These are phyloP conservation scores for Cydia strobilella DNA, from an alignment of 1,140 invertebrate species.

Conservation along the genomic window DNA sequence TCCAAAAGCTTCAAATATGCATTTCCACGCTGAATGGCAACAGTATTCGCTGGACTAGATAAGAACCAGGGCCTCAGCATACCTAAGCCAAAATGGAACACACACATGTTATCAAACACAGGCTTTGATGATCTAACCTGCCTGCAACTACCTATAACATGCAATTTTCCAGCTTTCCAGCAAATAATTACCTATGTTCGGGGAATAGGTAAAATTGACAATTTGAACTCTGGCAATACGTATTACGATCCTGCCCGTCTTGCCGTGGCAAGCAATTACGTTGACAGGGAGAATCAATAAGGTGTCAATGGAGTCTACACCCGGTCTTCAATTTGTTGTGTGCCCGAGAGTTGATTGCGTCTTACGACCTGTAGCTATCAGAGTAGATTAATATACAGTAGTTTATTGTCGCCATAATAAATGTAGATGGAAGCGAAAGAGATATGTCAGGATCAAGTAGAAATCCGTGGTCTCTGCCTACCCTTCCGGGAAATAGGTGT, in stretches of 20 bases:
- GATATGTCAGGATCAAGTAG: too few species aligned
- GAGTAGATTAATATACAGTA: not conserved
- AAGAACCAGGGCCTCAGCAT: too few species aligned
- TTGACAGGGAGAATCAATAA: constrained; percentile 12
- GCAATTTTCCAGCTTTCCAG: not conserved
- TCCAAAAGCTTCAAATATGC: too few species aligned
- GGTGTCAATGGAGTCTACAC: constrained; percentile 11
- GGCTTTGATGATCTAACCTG: too few species aligned
- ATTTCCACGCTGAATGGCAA: too few species aligned
- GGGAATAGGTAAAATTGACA: not conserved
- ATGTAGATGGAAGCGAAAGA: too few species aligned
- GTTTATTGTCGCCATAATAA: not conserved
- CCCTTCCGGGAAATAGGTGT: too few species aligned
- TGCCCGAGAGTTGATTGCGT: constrained; percentile 24
- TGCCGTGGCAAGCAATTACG: constrained; percentile 8
- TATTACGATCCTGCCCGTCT: not conserved
- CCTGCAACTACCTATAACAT: too few species aligned
- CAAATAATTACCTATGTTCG: not conserved
- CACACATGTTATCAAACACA: too few species aligned
- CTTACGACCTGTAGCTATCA: not conserved
- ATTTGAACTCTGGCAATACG: not conserved
- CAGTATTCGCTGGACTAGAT: too few species aligned
- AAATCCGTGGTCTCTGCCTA: too few species aligned
- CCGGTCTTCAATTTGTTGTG: constrained; percentile 24
- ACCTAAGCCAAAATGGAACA: too few species aligned